Base-by-base conservation (phyloP, 2,797 vertebrate species). In the Epinephelus coioides region DNA sequence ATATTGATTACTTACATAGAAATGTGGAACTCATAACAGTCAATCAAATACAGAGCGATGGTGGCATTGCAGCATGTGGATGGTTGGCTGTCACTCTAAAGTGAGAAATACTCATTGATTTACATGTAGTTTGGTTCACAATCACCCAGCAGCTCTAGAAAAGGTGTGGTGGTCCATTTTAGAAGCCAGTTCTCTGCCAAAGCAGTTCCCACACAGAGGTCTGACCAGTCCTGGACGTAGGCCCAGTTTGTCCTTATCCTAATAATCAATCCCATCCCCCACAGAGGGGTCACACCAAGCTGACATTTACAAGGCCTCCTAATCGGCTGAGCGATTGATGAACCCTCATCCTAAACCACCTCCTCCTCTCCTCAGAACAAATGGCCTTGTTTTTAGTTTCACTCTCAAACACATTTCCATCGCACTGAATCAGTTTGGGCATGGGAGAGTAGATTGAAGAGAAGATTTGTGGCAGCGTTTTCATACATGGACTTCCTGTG, bases 321-420 rank as follows among this genome's bases (percentile, higher is more conserved):
- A 91, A 94, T 92, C 90, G 90, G 75, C 73, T 85, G 76, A 92
- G 85, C 90, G 90, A 93, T 85, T 91, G 85, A 94, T 89, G 87
- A 91, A 81, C 76, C 71, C 69, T 77, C 62, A 65, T 81, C 72
- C 34, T 78, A 81, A 87, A 54, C 57, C 38, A 34, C 72, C 78
- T 63, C 78, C 63, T 64, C 57, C 23, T 68, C 40, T 30, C 30
- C 51, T 73, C 69, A 49, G 66, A 83, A 66, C 80, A 81, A 73
- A 83, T 72, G 54, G 43, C 59, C 56, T 76, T 79, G 59, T 76
- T 86, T 71, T 86, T 74, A 61, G 55, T 81, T 83, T 77, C 51
- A 64, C 61, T 69, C 49, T 76, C 57, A 8, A 60, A 43, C 21
- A 64, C n/a, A 14, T 73, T 60, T 53, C 55, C 61, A 49, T 60